phyloP scores from a whole-genome alignment of 2,797 vertebrate genomes.

The Mareca penelope region DNA sequence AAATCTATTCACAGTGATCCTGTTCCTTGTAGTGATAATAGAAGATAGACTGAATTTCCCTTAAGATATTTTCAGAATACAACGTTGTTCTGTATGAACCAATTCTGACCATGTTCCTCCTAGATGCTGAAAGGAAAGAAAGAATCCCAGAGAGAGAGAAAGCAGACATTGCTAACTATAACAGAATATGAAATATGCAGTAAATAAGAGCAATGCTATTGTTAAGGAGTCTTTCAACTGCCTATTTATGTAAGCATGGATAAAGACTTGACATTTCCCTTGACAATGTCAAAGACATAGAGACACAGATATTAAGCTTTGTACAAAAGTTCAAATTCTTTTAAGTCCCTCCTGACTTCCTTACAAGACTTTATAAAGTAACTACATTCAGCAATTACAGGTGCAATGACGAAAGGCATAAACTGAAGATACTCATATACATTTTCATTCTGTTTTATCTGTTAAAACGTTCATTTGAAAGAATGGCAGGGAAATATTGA shows the following conservation, averaged over 20 bases:
- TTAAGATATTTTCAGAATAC: not conserved
- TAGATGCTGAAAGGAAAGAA: not conserved
- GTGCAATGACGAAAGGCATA: not conserved
- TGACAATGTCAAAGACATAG: not conserved
- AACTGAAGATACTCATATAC: not conserved
- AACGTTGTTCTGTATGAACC: not conserved
- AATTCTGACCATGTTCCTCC: not conserved
- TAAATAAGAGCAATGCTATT: not conserved
- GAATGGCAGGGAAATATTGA: not conserved
- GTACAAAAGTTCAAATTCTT: not conserved
- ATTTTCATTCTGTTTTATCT: not conserved
- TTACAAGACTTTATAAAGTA: not conserved
- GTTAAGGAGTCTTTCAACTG: not conserved
- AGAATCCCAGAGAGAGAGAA: not conserved
- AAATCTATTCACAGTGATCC: not conserved
- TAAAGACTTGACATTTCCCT: not conserved
- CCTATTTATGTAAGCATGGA: not conserved
- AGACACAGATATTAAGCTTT: not conserved
- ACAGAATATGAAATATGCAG: not conserved
- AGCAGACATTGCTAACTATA: not conserved
- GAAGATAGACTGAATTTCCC: not conserved
- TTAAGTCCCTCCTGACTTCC: not conserved
- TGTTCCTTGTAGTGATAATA: not conserved
- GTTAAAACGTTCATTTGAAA: not conserved
- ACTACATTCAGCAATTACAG: not conserved